Evolutionary conservation across 2,888 invertebrate species (phyloP), one percentile per base, ranked within the genome.

Genomic region (Gryllus longicercus): DNA sequence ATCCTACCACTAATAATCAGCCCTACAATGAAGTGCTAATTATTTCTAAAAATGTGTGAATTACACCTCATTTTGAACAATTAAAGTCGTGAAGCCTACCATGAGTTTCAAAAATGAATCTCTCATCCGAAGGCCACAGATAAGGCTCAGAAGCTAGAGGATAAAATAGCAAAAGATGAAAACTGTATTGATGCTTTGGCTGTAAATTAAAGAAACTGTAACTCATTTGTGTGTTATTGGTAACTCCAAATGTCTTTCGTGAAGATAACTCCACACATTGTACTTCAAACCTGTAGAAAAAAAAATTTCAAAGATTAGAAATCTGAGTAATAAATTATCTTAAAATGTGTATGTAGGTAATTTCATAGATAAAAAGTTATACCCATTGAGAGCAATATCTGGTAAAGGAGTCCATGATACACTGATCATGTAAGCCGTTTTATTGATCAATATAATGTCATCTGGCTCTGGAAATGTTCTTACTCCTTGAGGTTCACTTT

Each of bases 141-240:
- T 92, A 95, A 0, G 90, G 87, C 16, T 90, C 88, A 0, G 83
- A 89, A 87, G 77, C 88, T 87, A n/a, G 90, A 11, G 84, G 89
- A 86, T 95, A 97, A 81, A 89, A 84, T 84, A 92, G 84, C 79
- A 88, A 88, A 18, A 96, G 87, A 75, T 93, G 90, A 86, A 96
- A 95, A 82, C 91, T 91, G 85, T 97, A 97, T 81, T 91, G 90
- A 0, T 94, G 93, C 84, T 93, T 93, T 0, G 97, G 95, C 80
- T 90, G 89, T 77, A 97, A 87, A 63, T 63, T 63, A 63, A 63
- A 63, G n/a, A 63, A 63, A 63, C n/a, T 63, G 63, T 63, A 63
- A 63, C 5, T 63, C 63, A 63, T 63, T 14, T 63, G 63, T 5
- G 63, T 18, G n/a, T 63, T 63, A 5, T 63, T 63, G 14, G 50